Evolutionary conservation across 2,797 vertebrate genomes (phyloP), one percentile per base, ranked within the genome.

Genomic region (Sebastes taczanowskii): DNA sequence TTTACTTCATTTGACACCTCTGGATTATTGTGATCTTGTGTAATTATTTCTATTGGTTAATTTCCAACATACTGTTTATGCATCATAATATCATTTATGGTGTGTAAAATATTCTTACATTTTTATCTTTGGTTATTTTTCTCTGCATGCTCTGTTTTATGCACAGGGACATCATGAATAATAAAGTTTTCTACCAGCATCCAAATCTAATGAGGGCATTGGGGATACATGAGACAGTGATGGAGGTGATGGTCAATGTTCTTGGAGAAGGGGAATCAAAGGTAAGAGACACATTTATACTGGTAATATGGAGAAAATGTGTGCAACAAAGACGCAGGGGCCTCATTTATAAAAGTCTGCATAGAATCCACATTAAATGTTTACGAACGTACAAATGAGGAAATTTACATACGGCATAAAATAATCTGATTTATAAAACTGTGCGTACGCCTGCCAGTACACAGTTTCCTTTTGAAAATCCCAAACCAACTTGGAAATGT

Each of bases 241-340:
- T 99, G 98, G 97, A 99, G 82, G 98, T 99, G 85, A 99, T 99
- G 98, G 98, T 99, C 77, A 98, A 98, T 53, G 98, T 99, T 64
- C 95, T 99, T 20, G 97, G 97, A 63, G 97, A 97, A 72, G 96
- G 96, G 38, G 96, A 97, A 84, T 97, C 96, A 67, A 99, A 98
- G 97, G 98, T 99, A 95, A 89, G 76, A 10, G 29, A 71, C 4
- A 6, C 60, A 23, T 71, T 0, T 30, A 11, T 49, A 3, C 5
- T 55, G 18, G 53, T 71, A 29, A 74, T 61, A 9, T 62, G 16
- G 6, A 38, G 14, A 30, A 72, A 68, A 76, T 61, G 27, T 16
- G 5, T 67, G 2, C 4, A 52, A 34, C 2, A 42, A 42, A 30
- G 32, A 62, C 11, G 14, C 29, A 52, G 4, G 1, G 10, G 60